phyloP scores from a whole-genome alignment of 2,113 vertebrate species.

The Neodontobutis hainanensis region DNA sequence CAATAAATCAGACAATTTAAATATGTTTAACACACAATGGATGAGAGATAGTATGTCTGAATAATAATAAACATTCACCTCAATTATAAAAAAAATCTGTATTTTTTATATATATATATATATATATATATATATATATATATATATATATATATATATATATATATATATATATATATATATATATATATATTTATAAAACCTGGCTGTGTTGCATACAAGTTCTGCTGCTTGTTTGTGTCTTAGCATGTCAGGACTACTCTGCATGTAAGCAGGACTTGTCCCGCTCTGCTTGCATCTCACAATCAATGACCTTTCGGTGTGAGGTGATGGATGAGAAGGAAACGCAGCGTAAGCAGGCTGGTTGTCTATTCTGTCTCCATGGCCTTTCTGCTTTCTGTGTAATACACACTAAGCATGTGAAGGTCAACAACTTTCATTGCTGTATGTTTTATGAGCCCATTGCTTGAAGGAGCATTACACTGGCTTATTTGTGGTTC shows the following conservation, averaged over 20 bases:
- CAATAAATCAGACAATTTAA: too few relatives aligned
- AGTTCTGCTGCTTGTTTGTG: conserved; percentile 45
- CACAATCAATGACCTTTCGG: conserved; percentile 75
- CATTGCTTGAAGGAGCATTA: neutral
- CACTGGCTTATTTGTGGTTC: conserved; percentile 13
- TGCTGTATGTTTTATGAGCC: conserved; percentile 19
- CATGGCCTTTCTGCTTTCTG: conserved; percentile 21
- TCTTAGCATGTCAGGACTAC: conserved; percentile 51
- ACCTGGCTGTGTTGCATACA: conserved; percentile 22
- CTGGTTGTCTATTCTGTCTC: conserved; percentile 41
- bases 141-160: too few relatives aligned
- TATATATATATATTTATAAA: neutral
- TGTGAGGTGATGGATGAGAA: conserved; percentile 71
- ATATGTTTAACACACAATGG: neutral
- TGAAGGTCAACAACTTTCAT: conserved; percentile 65
- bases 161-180: too few relatives aligned
- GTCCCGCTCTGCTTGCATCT: conserved; percentile 43
- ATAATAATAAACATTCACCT: too few relatives aligned
- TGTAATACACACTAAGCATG: conserved; percentile 39
- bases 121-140: too few relatives aligned
- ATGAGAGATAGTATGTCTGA: too few relatives aligned
- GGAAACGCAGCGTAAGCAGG: conserved; percentile 68
- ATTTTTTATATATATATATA: too few relatives aligned
- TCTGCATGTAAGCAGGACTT: conserved; percentile 52
- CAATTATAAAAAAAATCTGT: too few relatives aligned